Evolutionary conservation across 2,888 invertebrate species (phyloP), one percentile per base, ranked within the genome.

Genomic region (Choreutis nemorana): DNA sequence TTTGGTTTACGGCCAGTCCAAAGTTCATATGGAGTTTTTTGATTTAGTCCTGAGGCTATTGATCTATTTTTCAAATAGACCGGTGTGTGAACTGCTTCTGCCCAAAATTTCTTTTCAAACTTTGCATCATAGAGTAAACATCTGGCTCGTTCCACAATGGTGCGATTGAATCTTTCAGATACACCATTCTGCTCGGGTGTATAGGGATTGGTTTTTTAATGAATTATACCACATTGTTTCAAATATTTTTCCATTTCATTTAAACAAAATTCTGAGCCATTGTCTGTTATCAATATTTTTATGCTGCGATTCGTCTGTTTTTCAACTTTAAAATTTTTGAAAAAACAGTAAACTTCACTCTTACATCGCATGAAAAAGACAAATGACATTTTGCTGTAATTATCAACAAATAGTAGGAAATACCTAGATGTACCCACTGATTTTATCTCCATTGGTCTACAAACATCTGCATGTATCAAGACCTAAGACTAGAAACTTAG

Each of bases 381-480:
- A 23, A 20, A 30, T 1, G 11, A 7, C 28, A 24, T 28, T 5
- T 18, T 14, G 12, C 24, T 33, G 14, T 9, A 26, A 22, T 48
- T 47, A 35, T 50, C 46, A 16, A 45, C 47, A 1, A 47, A 10
- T 7, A 48, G 5, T 3, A 45, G 6, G 28, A 41, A 45, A 18
- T 44, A 48, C 32, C 31, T 40, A 4, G 42, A 35, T 4, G 44
- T 42, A 14, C 42, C 43, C 1, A 45, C 15, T 2, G 39, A 16
- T 10, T 10, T 10, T 8, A 10, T 26, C 21, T 26, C 29, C 27
- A 34, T 34, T 1, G 28, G 30, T 1, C 31, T 31, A 12, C 31
- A 27, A 3, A 30, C 14, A 15, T 34, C 35, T 2, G 21, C 20
- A 10, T 30, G 26, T 5, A 30, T 18, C 16, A 30, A n/a, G 21